A percentile compares a stretch with the other conserved stretches of the same genome.
Conservation (phyloP, 2,888 invertebrate species). For the Cheilosia vulpina region DNA sequence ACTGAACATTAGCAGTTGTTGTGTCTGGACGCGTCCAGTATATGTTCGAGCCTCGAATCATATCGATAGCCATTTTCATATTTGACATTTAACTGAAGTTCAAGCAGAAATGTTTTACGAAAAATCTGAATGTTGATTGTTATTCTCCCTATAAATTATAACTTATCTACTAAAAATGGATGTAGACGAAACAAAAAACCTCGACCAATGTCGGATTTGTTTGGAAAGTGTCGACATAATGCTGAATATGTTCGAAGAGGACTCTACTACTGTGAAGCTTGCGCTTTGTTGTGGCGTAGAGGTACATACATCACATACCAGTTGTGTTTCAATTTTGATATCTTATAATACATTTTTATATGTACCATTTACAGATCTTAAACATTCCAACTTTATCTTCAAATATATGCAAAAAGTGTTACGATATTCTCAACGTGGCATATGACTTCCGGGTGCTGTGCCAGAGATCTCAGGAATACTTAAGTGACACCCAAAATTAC, state of each 20-base stretch:
- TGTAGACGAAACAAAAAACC: neutral
- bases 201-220: constrained; percentile 61
- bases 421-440: constrained; percentile 79
- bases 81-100: too few species aligned
- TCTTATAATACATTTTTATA: too few species aligned
- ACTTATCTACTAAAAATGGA: constrained; percentile 12
- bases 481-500: constrained; percentile 47
- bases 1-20: too few species aligned
- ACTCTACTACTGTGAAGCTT: constrained; percentile 32
- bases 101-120: too few species aligned
- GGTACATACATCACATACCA: neutral
- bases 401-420: constrained; percentile 79
- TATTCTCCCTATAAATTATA: too few species aligned
- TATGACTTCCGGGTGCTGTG: constrained; percentile 81
- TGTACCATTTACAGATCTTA: constrained; percentile 32
- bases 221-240: constrained; percentile 36
- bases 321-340: neutral
- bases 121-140: too few species aligned
- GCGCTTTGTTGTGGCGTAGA: constrained; percentile 65
- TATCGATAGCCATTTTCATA: too few species aligned
- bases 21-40: too few species aligned
- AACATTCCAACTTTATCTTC: constrained; percentile 76
- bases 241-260: constrained; percentile 52
- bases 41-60: too few species aligned
- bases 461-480: constrained; percentile 80